Evolutionary conservation across 2,113 vertebrate species (phyloP).

Genomic region (Tragelaphus scriptus): DNA sequence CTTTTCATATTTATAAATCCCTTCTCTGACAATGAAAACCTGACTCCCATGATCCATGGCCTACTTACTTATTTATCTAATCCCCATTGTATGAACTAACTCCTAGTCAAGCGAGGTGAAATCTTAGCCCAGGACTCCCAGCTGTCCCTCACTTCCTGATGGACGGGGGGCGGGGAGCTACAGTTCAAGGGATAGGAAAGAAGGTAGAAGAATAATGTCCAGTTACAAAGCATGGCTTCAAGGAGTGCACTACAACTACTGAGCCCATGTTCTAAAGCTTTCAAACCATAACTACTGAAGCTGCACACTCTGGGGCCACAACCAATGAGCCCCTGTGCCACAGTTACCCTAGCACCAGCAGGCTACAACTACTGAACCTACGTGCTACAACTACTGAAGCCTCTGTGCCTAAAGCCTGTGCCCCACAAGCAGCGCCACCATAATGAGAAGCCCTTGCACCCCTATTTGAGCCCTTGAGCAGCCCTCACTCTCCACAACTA

Average conservation of each 20-base stretch:
- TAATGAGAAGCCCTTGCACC: not conserved
- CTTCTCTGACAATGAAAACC: not conserved
- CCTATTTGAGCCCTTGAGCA: not conserved
- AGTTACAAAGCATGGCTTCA: not conserved
- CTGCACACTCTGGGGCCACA: no score
- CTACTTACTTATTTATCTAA: not conserved
- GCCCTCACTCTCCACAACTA: not conserved
- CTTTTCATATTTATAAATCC: not conserved
- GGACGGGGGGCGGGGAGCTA: fast-evolving
- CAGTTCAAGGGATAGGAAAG: not conserved
- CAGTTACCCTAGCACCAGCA: not conserved
- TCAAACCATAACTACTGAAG: not conserved
- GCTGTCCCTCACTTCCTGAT: not conserved
- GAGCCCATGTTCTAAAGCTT: no score
- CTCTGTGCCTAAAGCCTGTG: not conserved
- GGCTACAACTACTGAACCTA: not conserved
- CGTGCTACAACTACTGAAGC: not conserved
- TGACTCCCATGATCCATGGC: not conserved
- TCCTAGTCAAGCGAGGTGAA: not conserved
- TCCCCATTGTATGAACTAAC: not conserved
- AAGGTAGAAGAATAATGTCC: not conserved
- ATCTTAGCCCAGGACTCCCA: not conserved
- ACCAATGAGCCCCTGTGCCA: no score
- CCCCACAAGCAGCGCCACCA: not conserved
- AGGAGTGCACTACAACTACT: not conserved